Conservation (phyloP, 1,140 invertebrate species). For the Drosophila oshimai region DNA sequence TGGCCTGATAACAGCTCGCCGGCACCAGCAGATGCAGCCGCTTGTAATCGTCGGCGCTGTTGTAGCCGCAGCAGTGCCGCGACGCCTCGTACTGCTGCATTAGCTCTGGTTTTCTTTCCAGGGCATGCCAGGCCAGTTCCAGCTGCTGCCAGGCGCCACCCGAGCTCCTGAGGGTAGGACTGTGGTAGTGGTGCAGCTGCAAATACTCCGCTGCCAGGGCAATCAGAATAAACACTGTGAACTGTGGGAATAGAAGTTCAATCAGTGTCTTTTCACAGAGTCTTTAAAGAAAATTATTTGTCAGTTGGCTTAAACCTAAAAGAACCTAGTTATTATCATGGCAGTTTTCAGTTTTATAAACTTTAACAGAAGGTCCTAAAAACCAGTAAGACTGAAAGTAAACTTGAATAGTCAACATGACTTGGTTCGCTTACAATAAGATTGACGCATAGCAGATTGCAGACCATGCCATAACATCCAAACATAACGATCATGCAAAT, state of each 20-base stretch:
- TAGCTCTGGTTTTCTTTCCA: slow-evolving; percentile 44
- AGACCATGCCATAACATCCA: slow-evolving; percentile 70
- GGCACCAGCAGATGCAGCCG: slow-evolving; percentile 56
- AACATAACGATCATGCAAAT: slow-evolving; percentile 74
- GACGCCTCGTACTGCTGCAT: slow-evolving; percentile 56
- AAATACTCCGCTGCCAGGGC: slow-evolving; percentile 63
- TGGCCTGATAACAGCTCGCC: slow-evolving; percentile 67
- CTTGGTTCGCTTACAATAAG: slow-evolving; percentile 54
- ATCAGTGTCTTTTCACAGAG: too few species aligned
- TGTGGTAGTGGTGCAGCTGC: slow-evolving; percentile 72
- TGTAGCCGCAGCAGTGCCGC: slow-evolving; percentile 61
- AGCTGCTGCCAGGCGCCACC: slow-evolving; percentile 53
- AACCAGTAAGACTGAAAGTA: too few species aligned
- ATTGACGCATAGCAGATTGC: slow-evolving; percentile 66
- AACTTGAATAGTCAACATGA: too few species aligned
- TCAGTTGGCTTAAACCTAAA: too few species aligned
- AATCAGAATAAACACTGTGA: slow-evolving; percentile 67
- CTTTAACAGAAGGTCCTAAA: too few species aligned
- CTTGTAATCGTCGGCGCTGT: slow-evolving; percentile 59
- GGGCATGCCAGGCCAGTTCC: slow-evolving; percentile 60
- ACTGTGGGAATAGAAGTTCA: slow-evolving; percentile 13
- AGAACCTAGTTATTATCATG: too few species aligned
- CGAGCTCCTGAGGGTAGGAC: slow-evolving; percentile 29
- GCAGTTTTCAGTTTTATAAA: too few species aligned
- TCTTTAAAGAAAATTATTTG: too few species aligned